These are phyloP conservation scores for Isichthys henryi DNA, from an alignment of 2,113 vertebrate species.

Conservation along the genomic window DNA sequence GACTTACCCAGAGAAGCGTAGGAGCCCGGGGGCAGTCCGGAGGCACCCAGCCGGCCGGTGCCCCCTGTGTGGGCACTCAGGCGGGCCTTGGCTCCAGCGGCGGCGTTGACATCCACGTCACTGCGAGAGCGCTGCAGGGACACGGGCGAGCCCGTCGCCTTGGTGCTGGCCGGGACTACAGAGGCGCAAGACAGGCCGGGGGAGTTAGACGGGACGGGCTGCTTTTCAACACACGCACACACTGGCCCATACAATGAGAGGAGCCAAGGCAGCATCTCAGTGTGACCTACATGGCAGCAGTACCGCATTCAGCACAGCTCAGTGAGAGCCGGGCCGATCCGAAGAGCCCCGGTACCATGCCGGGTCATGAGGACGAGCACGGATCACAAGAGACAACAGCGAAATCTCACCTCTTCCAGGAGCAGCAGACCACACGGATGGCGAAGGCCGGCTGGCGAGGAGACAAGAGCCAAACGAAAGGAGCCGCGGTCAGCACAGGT, in stretches of 20 bases:
- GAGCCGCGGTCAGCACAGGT: neutral
- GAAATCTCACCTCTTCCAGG: slow-evolving; percentile 76
- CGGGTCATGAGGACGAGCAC: too few species aligned
- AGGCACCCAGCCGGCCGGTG: slow-evolving; percentile 57
- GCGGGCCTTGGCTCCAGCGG: slow-evolving; percentile 79
- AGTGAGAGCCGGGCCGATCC: neutral
- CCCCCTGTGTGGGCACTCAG: slow-evolving; percentile 65
- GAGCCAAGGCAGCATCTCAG: neutral
- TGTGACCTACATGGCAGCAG: neutral
- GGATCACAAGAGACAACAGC: neutral
- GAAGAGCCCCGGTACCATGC: neutral
- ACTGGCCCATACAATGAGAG: neutral
- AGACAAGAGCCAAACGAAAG: slow-evolving; percentile 30
- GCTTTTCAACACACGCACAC: neutral
- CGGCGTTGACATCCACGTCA: slow-evolving; percentile 90
- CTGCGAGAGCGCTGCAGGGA: slow-evolving; percentile 88
- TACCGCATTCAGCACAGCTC: neutral
- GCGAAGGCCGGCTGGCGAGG: slow-evolving; percentile 71
- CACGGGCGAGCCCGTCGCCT: slow-evolving; percentile 61
- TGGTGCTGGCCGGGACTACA: slow-evolving; percentile 70
- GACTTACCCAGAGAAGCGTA: slow-evolving; percentile 82
- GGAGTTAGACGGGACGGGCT: neutral
- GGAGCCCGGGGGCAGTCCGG: slow-evolving; percentile 70
- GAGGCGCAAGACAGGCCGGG: slow-evolving; percentile 13
- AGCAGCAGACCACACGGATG: slow-evolving; percentile 84